Conservation (phyloP, 1,140 invertebrate genomes). For the Argopecten irradians region DNA sequence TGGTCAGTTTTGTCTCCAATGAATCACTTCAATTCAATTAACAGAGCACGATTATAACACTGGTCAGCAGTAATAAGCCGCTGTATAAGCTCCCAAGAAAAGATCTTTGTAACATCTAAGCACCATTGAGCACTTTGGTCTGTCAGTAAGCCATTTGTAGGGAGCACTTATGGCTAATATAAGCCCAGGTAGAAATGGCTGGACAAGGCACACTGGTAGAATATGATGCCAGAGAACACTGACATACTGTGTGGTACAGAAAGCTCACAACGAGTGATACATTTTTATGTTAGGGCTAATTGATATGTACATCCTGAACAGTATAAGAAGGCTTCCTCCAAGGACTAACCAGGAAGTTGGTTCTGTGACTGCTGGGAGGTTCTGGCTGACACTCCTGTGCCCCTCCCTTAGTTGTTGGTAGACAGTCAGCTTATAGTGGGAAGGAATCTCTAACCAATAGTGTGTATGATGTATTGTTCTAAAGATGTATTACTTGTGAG, state of each 20-base stretch:
- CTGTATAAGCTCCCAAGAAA: not conserved
- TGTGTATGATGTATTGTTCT: conserved; percentile 5
- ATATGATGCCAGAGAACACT: not conserved
- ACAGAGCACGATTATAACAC: not conserved
- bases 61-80: not conserved
- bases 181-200: conserved; percentile 3
- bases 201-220: not conserved
- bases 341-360: not conserved
- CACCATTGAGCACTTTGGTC: not conserved
- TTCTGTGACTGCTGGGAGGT: not conserved
- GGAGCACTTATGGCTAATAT: not conserved
- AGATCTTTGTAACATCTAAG: not conserved
- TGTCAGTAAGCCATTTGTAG: not conserved
- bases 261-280: not conserved
- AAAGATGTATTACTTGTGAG: conserved; percentile 17
- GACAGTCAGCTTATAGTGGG: not conserved
- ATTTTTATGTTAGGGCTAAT: not conserved
- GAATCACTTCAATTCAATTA: not conserved
- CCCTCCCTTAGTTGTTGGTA: not conserved
- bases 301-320: not conserved
- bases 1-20: too few relatives aligned
- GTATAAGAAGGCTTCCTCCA: not conserved
- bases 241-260: not conserved
- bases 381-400: not conserved
- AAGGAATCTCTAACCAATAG: not conserved